Percentiles rank a stretch among this genome's conserved stretches.
Conservation (phyloP, 2,797 vertebrate species). For the Fundulus diaphanus region DNA sequence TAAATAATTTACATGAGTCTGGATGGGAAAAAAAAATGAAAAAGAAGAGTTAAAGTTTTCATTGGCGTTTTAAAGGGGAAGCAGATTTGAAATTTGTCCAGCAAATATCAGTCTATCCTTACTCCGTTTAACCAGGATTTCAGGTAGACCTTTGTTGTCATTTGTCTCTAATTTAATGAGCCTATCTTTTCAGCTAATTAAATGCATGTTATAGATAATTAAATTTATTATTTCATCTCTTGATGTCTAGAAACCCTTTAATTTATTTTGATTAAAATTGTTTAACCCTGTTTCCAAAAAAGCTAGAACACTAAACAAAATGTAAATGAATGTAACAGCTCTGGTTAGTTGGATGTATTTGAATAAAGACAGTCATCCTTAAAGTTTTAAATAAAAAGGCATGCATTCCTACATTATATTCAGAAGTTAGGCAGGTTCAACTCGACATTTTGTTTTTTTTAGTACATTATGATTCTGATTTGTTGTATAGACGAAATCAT, state of each 20-base stretch:
- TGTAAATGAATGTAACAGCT: not conserved
- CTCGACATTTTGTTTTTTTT: not conserved
- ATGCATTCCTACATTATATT: not conserved
- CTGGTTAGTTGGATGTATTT: no score
- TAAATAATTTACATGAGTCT: not conserved
- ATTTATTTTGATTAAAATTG: conserved; percentile 29
- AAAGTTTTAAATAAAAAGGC: not conserved
- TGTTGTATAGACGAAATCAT: not conserved
- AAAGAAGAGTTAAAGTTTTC: not conserved
- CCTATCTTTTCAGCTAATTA: conserved; percentile 37
- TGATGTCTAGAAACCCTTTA: conserved; percentile 35
- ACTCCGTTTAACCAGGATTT: conserved; percentile 46
- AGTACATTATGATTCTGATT: not conserved
- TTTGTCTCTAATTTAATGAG: conserved; percentile 44
- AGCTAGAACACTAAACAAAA: not conserved
- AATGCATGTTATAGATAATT: conserved; percentile 68
- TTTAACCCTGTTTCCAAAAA: conserved; percentile 27
- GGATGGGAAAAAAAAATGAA: not conserved
- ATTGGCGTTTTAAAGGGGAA: not conserved
- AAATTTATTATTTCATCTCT: conserved; percentile 33
- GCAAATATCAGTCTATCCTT: conserved; percentile 79
- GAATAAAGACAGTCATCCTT: not conserved
- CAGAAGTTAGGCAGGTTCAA: not conserved
- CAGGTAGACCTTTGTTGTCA: conserved; percentile 42
- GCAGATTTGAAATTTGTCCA: conserved; percentile 29